These are phyloP conservation scores for Aphodius sticticus DNA, from an alignment of 2,888 invertebrate genomes.

Conservation along the genomic window DNA sequence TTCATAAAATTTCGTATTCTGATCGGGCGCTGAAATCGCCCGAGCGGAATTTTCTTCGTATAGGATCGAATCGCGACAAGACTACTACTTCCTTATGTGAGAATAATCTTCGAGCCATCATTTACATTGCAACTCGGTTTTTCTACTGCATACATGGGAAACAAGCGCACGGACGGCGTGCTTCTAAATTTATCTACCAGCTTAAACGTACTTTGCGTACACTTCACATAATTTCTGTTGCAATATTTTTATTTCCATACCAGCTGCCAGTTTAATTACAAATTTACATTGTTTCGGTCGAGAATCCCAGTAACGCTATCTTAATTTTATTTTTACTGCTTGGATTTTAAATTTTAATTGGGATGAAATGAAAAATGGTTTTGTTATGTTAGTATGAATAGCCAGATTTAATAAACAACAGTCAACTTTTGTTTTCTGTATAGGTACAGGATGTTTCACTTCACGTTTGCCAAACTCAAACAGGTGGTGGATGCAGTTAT, in stretches of 20 bases:
- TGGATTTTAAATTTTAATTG: too few relatives aligned
- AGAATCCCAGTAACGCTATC: too few relatives aligned
- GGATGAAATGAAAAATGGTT: too few relatives aligned
- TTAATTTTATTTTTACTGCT: too few relatives aligned
- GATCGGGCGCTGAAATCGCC: neutral
- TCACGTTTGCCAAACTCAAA: too few relatives aligned
- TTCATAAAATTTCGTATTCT: neutral
- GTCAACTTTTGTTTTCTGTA: too few relatives aligned
- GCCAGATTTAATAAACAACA: too few relatives aligned
- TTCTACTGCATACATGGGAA: neutral
- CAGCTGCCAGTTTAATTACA: neutral
- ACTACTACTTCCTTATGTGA: slow-evolving; percentile 4
- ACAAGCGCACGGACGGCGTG: neutral
- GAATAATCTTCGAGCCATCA: neutral
- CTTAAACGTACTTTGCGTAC: neutral
- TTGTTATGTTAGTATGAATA: too few relatives aligned
- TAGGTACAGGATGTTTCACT: too few relatives aligned
- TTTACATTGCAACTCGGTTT: neutral
- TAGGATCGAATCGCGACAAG: neutral
- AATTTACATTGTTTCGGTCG: too few relatives aligned
- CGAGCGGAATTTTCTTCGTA: neutral
- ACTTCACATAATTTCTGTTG: neutral
- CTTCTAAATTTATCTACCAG: neutral
- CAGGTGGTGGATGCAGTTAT: too few relatives aligned
- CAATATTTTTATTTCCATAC: neutral